These are phyloP conservation scores for Thysanoteuthis rhombus DNA, from an alignment of 2,888 invertebrate genomes.

Conservation along the genomic window DNA sequence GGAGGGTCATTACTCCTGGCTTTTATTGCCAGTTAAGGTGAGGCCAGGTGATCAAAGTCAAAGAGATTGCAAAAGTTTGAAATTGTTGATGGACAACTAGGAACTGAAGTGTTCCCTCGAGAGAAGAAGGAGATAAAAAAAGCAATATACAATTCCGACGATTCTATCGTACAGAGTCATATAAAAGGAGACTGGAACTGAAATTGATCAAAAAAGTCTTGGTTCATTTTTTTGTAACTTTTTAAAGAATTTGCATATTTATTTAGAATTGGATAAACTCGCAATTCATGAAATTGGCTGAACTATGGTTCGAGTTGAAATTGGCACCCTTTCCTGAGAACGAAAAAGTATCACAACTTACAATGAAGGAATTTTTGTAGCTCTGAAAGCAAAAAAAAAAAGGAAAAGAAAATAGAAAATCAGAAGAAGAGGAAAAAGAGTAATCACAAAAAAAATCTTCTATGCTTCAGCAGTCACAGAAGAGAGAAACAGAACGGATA, in stretches of 20 bases:
- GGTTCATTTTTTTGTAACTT: no score
- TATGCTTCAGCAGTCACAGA: no score
- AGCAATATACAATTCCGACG: not conserved
- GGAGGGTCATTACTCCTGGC: not conserved
- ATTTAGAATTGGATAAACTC: no score
- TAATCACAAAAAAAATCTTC: not conserved
- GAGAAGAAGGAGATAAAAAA: not conserved
- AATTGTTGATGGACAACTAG: not conserved
- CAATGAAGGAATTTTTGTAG: no score
- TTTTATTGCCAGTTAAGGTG: not conserved
- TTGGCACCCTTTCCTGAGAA: no score
- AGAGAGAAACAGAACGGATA: not conserved
- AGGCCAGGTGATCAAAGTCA: not conserved
- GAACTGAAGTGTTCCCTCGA: not conserved
- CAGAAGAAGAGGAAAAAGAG: not conserved
- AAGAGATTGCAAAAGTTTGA: not conserved
- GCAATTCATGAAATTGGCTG: no score
- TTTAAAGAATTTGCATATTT: no score
- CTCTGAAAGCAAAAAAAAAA: not conserved
- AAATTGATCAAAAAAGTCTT: not conserved
- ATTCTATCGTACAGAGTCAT: not conserved
- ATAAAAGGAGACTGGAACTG: not conserved
- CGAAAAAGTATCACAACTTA: no score
- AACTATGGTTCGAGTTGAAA: no score
- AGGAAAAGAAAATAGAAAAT: not conserved